phyloP scores from a whole-genome alignment of 2,797 vertebrate species.

The Tamandua tetradactyla region DNA sequence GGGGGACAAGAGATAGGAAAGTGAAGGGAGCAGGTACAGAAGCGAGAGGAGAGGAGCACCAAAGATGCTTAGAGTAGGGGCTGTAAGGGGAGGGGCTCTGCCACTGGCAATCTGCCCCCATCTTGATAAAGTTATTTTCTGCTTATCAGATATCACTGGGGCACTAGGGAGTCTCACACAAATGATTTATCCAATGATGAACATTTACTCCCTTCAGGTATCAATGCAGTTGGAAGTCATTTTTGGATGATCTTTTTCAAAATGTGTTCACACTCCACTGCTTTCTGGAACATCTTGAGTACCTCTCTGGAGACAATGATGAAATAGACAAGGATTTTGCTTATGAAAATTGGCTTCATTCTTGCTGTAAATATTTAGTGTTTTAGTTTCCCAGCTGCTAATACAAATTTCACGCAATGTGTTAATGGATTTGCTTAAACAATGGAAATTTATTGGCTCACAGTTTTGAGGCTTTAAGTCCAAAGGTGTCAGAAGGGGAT shows the following conservation, averaged over 20 bases:
- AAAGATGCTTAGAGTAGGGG: not conserved
- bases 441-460: too few species aligned
- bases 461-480: too few species aligned
- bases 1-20: not conserved
- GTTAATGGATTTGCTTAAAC: too few species aligned
- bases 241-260: slow-evolving; percentile 34
- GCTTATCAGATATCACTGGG: not conserved
- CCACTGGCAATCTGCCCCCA: not conserved
- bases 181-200: not conserved
- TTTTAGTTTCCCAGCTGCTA: too few species aligned
- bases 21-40: not conserved
- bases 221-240: not conserved
- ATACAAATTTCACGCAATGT: too few species aligned
- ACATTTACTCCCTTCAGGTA: not conserved
- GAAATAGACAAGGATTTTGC: slow-evolving; percentile 12
- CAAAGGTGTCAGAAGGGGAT: too few species aligned
- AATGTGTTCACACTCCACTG: not conserved
- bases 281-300: slow-evolving; percentile 21
- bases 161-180: not conserved
- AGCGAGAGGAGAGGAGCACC: not conserved
- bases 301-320: slow-evolving; percentile 16
- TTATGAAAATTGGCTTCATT: slow-evolving; percentile 18
- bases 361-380: not conserved
- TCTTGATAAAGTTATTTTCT: slow-evolving; percentile 28
- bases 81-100: not conserved